Evolutionary conservation across 2,113 vertebrate species (phyloP).

Genomic region (Sinocyclocheilus anshuiensis): DNA sequence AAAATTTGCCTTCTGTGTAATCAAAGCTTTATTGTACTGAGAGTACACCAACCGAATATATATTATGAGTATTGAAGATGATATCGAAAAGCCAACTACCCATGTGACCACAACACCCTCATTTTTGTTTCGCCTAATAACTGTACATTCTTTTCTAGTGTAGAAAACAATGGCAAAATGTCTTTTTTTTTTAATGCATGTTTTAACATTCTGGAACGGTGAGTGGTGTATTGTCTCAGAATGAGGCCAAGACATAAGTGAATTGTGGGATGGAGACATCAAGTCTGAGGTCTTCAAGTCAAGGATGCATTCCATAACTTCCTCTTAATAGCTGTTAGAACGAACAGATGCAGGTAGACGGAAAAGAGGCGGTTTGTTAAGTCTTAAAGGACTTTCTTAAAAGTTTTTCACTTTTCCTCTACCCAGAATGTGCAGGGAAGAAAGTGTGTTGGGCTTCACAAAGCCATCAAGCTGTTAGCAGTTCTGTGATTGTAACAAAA

Average conservation of each 20-base stretch:
- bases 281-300: conserved; percentile 60
- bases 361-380: conserved; percentile 26
- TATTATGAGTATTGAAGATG: conserved; percentile 48
- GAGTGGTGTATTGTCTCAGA: conserved; percentile 38
- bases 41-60: conserved; percentile 51
- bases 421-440: conserved; percentile 52
- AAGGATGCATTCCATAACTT: conserved; percentile 76
- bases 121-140: conserved; percentile 59
- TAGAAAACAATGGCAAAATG: conserved; percentile 20
- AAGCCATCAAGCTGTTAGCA: conserved; percentile 69
- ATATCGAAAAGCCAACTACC: conserved; percentile 40
- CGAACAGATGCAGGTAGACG: conserved; percentile 38
- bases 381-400: conserved; percentile 25
- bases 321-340: conserved; percentile 62
- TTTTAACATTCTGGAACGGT: conserved; percentile 33
- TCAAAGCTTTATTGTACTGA: conserved; percentile 57
- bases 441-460: conserved; percentile 53
- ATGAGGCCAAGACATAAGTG: conserved; percentile 46
- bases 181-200: background rate
- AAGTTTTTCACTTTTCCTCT: conserved; percentile 49
- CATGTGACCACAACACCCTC: conserved; percentile 59
- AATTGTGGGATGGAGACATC: conserved; percentile 50
- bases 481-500: conserved; percentile 76
- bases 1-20: conserved; percentile 61
- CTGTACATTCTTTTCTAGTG: conserved; percentile 19